phyloP scores from a whole-genome alignment of 2,797 vertebrate species.

The Labeo calbasu region DNA sequence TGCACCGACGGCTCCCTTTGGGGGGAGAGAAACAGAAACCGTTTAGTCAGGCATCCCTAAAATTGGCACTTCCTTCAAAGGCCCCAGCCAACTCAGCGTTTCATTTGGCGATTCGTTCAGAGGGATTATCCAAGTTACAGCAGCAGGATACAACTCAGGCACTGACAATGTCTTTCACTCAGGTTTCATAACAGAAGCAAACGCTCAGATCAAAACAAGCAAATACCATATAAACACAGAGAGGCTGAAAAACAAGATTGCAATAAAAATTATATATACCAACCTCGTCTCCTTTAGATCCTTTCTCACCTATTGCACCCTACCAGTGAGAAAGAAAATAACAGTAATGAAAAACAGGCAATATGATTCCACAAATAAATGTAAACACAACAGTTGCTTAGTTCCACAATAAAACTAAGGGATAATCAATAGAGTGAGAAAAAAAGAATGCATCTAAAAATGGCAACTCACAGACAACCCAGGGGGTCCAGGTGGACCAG shows the following conservation, averaged over 20 bases:
- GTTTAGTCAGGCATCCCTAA: constrained; percentile 43
- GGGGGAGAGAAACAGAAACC: constrained; percentile 35
- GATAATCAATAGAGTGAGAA: neutral
- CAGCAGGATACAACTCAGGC: constrained; percentile 29
- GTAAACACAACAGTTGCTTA: constrained; percentile 3
- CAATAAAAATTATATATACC: constrained; percentile 66
- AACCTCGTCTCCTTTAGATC: constrained; percentile 89
- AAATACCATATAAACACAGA: constrained; percentile 9
- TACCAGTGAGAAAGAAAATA: constrained; percentile 57
- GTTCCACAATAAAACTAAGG: neutral
- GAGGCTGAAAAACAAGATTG: constrained; percentile 58
- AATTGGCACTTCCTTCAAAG: constrained; percentile 22
- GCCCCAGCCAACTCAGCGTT: constrained; percentile 28
- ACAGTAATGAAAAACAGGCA: constrained; percentile 22
- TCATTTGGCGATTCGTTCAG: constrained; percentile 34
- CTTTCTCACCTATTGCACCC: constrained; percentile 87
- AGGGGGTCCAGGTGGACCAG: constrained; percentile 82
- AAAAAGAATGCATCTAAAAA: neutral
- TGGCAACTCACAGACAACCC: constrained; percentile 83
- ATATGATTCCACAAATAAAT: constrained; percentile 30
- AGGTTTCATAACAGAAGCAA: constrained; percentile 26
- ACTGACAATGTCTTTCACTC: constrained; percentile 33
- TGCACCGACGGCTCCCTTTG: constrained; percentile 76
- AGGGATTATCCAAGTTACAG: constrained; percentile 49
- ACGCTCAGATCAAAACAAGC: constrained; percentile 16